A percentile compares a stretch with the other conserved stretches of the same genome.
Evolutionary conservation across 2,888 invertebrate genomes (phyloP).

Genomic region (Synergus umbraculus): DNA sequence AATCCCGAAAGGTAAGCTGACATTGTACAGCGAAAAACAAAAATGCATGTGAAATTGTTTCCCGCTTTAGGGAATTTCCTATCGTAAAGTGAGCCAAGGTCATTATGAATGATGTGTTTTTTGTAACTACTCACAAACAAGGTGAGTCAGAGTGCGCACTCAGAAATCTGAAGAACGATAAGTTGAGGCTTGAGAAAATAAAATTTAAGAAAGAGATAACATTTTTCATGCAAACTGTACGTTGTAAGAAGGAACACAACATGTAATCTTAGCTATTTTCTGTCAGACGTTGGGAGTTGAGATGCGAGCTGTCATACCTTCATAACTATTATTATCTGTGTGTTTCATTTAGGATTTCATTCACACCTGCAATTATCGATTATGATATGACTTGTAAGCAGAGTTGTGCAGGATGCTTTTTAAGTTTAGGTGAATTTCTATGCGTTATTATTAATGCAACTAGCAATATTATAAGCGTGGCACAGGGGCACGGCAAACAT

Average conservation of each 20-base stretch:
- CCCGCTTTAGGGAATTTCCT: background rate
- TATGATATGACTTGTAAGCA: background rate
- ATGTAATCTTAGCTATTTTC: background rate
- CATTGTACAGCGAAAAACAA: slow-evolving; percentile 15
- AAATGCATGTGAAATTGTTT: background rate
- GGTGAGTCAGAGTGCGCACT: background rate
- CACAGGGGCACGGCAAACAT: too few species aligned
- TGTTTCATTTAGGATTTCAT: slow-evolving; percentile 2
- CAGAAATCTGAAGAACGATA: background rate
- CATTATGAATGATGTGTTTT: background rate
- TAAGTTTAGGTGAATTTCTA: background rate
- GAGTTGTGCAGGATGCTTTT: background rate
- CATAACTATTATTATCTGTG: background rate
- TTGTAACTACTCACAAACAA: background rate
- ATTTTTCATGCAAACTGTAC: background rate
- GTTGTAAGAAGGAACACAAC: background rate
- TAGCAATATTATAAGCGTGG: too few species aligned
- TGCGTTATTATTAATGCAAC: background rate
- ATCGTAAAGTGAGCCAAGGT: background rate
- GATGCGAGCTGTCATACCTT: background rate
- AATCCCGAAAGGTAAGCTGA: slow-evolving; percentile 25
- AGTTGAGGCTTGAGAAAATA: background rate
- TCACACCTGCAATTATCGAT: slow-evolving; percentile 10
- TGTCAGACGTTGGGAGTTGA: background rate
- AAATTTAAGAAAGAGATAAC: background rate